These are phyloP conservation scores for Rhadinocentrus ornatus DNA, from an alignment of 2,797 vertebrate genomes.

Conservation along the genomic window DNA sequence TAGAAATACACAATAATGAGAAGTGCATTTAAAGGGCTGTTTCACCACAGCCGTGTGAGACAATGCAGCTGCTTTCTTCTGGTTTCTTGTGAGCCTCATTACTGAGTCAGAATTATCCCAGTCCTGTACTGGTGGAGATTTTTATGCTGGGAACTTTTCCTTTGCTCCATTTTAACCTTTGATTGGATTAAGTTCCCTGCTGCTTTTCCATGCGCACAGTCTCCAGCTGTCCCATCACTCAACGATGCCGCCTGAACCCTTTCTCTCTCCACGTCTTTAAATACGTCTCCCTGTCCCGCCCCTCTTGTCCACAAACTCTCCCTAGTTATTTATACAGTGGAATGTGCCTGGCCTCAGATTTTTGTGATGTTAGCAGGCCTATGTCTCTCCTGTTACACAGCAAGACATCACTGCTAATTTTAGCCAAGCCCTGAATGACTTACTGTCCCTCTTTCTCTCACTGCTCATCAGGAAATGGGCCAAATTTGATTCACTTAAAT, in stretches of 20 bases:
- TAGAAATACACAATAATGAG: constrained; percentile 16
- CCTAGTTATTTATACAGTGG: constrained; percentile 84
- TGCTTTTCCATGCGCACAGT: constrained; percentile 48
- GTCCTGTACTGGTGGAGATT: not conserved
- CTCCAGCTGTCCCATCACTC: constrained; percentile 85
- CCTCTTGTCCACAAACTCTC: constrained; percentile 62
- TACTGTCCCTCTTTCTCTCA: not conserved
- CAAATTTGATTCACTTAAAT: constrained; percentile 29
- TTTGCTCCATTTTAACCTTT: constrained; percentile 63
- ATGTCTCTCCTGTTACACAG: constrained; percentile 82
- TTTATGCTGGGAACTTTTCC: constrained; percentile 14
- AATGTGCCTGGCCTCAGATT: constrained; percentile 87
- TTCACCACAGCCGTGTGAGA: not conserved
- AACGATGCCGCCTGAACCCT: constrained; percentile 52
- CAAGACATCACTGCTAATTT: constrained; percentile 86
- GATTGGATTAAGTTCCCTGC: constrained; percentile 49
- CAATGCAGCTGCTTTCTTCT: not conserved
- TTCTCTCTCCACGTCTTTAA: constrained; percentile 50
- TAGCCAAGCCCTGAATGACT: constrained; percentile 67
- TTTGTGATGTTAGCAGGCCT: constrained; percentile 83
- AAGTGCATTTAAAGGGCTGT: constrained; percentile 2
- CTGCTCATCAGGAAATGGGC: constrained; percentile 40
- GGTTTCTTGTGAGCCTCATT: not conserved
- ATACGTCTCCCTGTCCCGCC: constrained; percentile 54
- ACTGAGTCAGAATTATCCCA: not conserved